A percentile compares a stretch with the other conserved stretches of the same genome.
phyloP scores from a whole-genome alignment of 2,888 invertebrate species.

The Agonopterix arenella region DNA sequence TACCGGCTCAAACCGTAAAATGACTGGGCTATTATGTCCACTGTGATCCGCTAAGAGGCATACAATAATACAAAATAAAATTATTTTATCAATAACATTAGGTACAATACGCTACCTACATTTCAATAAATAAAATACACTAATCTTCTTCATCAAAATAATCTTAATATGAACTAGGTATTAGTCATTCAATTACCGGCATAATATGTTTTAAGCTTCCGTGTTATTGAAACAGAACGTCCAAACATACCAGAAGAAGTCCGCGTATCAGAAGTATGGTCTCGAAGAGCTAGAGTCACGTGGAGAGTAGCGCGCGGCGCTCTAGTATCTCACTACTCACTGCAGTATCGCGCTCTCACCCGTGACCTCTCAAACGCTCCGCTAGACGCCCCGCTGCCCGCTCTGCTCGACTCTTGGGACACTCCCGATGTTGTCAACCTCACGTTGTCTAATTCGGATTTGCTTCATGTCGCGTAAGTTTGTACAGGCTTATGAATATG shows the following conservation, averaged over 20 bases:
- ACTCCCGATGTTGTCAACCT: slow-evolving; percentile 58
- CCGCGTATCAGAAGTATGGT: slow-evolving; percentile 66
- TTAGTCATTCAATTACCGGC: too few relatives aligned
- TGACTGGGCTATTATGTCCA: too few relatives aligned
- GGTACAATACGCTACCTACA: too few relatives aligned
- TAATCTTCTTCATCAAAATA: too few relatives aligned
- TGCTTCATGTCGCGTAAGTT: slow-evolving; percentile 67
- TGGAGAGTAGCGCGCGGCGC: slow-evolving; percentile 62
- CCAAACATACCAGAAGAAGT: slow-evolving; percentile 66
- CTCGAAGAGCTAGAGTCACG: slow-evolving; percentile 59
- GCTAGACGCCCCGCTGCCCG: slow-evolving; percentile 53
- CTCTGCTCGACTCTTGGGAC: slow-evolving; percentile 60
- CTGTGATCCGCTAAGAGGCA: too few relatives aligned
- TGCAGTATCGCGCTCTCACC: slow-evolving; percentile 57
- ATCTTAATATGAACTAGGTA: too few relatives aligned
- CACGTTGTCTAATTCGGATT: slow-evolving; percentile 60
- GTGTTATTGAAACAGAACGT: slow-evolving; percentile 38
- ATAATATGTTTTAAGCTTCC: not conserved
- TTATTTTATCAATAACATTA: too few relatives aligned
- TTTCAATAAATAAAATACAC: too few relatives aligned
- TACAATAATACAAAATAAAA: too few relatives aligned
- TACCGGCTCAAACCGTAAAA: too few relatives aligned
- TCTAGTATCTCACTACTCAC: slow-evolving; percentile 60
- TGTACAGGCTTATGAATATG: slow-evolving; percentile 30
- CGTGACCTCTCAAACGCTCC: slow-evolving; percentile 47